Evolutionary conservation across 2,113 vertebrate genomes (phyloP), one percentile per base, ranked within the genome.

Genomic region (Podarcis muralis): DNA sequence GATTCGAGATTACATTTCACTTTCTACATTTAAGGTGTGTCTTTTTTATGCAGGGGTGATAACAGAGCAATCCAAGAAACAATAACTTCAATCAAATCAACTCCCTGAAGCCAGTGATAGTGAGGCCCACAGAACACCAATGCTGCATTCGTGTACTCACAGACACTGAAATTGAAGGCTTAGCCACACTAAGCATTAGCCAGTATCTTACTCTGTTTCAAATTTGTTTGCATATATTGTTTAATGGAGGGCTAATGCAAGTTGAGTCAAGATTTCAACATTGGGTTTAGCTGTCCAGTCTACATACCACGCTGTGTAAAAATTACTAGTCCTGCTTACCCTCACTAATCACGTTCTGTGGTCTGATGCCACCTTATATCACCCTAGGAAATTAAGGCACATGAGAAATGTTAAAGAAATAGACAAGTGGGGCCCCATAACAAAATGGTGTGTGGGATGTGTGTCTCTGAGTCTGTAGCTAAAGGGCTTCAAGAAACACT

Each of bases 1-100:
- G 25, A 93, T 88, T 81, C 2, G 43, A 71, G 15, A 82, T 89
- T 80, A 90, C 27, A 88, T 80, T 89, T 83, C 22, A 83, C 27
- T 91, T 94, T 77, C 66, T 30, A 94, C 2, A 81, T 48, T 89
- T 27, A 92, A 84, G 89, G 81, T 83, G 72, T 62, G 82, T 53
- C 16, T 35, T 79, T 53, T 68, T 77, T 53, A 69, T 37, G 35
- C 35, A 75, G 20, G 27, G 43, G 30, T 48, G 35, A 75, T 69
- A 65, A 15, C 12, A 66, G 40, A 43, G 32, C 30, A 18, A 83
- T n/a, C 13, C 80, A 65, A 30, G 40, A 9, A 62, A 88, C 20
- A 62, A 25, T 53, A 53, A 53, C 48, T 83, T 65, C 22, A 82
- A 79, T 9, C 30, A 43, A 13, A 30, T 53, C 23, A 13, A n/a